A percentile compares a stretch with the other conserved stretches of the same genome.
Conservation (phyloP, 2,113 vertebrate species). For the Tachysurus vachellii region DNA sequence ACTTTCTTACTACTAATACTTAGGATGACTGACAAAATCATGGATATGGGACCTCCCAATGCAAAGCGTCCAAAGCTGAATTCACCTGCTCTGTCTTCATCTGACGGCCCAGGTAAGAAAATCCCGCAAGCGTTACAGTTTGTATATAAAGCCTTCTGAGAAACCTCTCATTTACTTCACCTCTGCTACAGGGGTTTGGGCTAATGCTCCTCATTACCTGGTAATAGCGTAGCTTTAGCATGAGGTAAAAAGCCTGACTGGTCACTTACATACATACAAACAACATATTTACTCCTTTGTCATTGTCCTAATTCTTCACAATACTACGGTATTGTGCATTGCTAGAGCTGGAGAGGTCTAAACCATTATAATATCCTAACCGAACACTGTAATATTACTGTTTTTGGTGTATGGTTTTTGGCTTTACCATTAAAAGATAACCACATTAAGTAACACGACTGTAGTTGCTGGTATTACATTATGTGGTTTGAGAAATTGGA, state of each 20-base stretch:
- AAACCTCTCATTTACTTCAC: neutral
- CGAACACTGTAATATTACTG: too few relatives aligned
- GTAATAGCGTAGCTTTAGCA: neutral
- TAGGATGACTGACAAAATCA: constrained; percentile 91
- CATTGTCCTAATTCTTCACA: neutral
- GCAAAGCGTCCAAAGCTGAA: constrained; percentile 92
- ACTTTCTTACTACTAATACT: neutral
- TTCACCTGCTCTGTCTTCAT: constrained; percentile 87
- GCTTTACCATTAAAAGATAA: too few relatives aligned
- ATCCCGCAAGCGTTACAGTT: neutral
- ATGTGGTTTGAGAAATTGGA: neutral
- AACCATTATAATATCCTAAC: too few relatives aligned
- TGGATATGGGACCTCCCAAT: constrained; percentile 90
- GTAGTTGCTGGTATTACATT: neutral
- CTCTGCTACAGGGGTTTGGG: neutral
- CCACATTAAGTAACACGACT: too few relatives aligned
- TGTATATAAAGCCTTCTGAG: neutral
- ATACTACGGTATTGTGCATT: too few relatives aligned
- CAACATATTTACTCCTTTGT: neutral
- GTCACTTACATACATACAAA: too few relatives aligned
- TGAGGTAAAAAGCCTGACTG: neutral
- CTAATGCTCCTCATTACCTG: neutral
- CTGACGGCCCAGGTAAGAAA: constrained; percentile 88
- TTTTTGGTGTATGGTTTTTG: too few relatives aligned
- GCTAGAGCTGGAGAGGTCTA: too few relatives aligned